phyloP scores from a whole-genome alignment of 2,888 invertebrate genomes.

The Agrotis clavis region DNA sequence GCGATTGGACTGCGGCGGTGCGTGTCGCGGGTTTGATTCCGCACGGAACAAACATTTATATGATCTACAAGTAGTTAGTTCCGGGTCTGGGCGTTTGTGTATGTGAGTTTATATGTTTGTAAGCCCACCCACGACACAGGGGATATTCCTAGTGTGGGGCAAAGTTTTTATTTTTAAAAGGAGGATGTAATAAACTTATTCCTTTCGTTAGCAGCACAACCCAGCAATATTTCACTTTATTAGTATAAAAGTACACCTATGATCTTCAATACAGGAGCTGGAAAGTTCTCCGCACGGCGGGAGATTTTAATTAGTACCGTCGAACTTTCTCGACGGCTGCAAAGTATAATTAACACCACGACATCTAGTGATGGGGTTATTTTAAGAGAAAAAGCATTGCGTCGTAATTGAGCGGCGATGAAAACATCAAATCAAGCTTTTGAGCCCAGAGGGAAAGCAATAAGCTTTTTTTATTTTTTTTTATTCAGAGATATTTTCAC shows the following conservation, averaged over 20 bases:
- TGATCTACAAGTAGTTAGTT: too few relatives aligned
- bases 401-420: neutral
- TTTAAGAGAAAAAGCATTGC: neutral
- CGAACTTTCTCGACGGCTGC: constrained; percentile 23
- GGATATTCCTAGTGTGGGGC: too few relatives aligned
- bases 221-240: constrained; percentile 14
- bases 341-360: constrained; percentile 45
- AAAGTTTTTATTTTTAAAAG: too few relatives aligned
- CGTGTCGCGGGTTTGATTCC: too few relatives aligned
- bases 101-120: too few relatives aligned
- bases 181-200: neutral
- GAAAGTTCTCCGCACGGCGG: constrained; percentile 27
- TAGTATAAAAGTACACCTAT: constrained; percentile 33
- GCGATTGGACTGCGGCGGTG: too few relatives aligned
- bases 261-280: constrained; percentile 37
- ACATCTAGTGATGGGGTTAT: neutral
- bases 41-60: too few relatives aligned
- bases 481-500: too few relatives aligned
- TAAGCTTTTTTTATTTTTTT: too few relatives aligned
- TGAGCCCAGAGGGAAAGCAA: neutral
- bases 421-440: neutral
- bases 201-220: neutral
- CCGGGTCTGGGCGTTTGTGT: too few relatives aligned
- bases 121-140: too few relatives aligned
- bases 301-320: constrained; percentile 49